Base-by-base conservation (phyloP, 2,888 invertebrate species). In the Synergus gifuensis region DNA sequence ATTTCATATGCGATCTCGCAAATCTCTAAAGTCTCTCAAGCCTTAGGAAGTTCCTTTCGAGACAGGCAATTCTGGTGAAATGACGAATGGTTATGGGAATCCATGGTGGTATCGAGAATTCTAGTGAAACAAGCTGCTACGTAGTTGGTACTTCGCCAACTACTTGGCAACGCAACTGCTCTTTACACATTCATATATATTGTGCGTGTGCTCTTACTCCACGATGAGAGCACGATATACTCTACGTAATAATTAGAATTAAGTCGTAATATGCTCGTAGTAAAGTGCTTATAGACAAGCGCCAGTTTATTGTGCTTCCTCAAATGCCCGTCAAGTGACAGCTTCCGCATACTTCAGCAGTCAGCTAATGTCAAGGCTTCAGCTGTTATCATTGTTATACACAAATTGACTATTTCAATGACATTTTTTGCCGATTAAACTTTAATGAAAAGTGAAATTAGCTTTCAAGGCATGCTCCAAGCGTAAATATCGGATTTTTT, bases 241-340 rank as follows among this genome's bases (percentile, higher is more conserved):
- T 78, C 60, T 22, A 78, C 69, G 77, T 78, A 84, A 85, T 84
- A 83, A 83, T 85, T 85, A 80, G 82, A 63, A 58, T 66, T 49
- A 36, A 36, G 58, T 36, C 36, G 79, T 54, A 76, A 44, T n/a
- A n/a, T 67, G 67, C 73, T 73, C 36, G 73, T n/a, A 73, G 54
- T 36, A 18, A 73, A 54, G 22, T 60, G 22, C 60, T 12, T 18
- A 62, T 62, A 62, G 62, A 62, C 62, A 62, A 62, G 62, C 18
- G 28, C 62, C 62, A 62, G 22, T 28, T 62, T 58, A 7, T n/a
- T 16, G n/a, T 22, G 14, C 46, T 49, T 73, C 67, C 67, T 46
- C 46, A 67, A 67, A 22, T 28, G 22, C 28, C 46, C 16, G 22
- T 46, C 12, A 67, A 67, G 44, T 44, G 36, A 73, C 73, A 54